These are phyloP conservation scores for Chiloscyllium plagiosum DNA, from an alignment of 2,113 vertebrate species.

Conservation along the genomic window DNA sequence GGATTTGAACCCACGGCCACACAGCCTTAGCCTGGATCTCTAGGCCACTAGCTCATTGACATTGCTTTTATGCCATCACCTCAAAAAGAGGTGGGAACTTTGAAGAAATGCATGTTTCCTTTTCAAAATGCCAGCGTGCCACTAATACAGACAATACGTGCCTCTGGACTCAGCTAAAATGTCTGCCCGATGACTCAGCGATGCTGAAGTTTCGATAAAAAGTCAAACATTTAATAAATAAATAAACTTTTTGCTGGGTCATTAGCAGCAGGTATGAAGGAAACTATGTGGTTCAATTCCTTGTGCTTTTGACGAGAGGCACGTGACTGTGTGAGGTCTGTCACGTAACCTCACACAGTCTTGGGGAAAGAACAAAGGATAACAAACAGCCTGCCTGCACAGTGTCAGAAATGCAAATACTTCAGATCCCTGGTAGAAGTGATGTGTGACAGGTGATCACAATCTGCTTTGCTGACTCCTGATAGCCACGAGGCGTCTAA, in stretches of 20 bases:
- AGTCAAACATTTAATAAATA: background rate
- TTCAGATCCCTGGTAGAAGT: background rate
- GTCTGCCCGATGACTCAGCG: too few species aligned
- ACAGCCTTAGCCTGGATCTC: too few species aligned
- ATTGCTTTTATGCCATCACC: background rate
- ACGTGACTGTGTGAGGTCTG: background rate
- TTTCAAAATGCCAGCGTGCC: too few species aligned
- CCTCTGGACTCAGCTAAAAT: too few species aligned
- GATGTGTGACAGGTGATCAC: background rate
- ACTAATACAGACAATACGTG: too few species aligned
- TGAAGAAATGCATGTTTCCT: too few species aligned
- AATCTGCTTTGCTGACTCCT: background rate
- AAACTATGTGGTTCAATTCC: background rate
- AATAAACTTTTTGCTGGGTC: background rate
- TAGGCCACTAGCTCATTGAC: background rate
- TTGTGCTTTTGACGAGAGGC: background rate
- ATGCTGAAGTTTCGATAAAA: too few species aligned
- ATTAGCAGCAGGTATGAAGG: background rate
- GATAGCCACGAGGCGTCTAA: background rate
- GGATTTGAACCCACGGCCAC: too few species aligned
- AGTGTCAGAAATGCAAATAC: constrained; percentile 5
- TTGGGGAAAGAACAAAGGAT: background rate
- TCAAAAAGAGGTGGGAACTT: too few species aligned
- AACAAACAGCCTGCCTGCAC: background rate
- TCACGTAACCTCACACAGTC: background rate